A percentile compares a stretch with the other conserved stretches of the same genome.
These are phyloP conservation scores for Lepidothrix coronata DNA, from an alignment of 2,113 vertebrate genomes.

Conservation along the genomic window DNA sequence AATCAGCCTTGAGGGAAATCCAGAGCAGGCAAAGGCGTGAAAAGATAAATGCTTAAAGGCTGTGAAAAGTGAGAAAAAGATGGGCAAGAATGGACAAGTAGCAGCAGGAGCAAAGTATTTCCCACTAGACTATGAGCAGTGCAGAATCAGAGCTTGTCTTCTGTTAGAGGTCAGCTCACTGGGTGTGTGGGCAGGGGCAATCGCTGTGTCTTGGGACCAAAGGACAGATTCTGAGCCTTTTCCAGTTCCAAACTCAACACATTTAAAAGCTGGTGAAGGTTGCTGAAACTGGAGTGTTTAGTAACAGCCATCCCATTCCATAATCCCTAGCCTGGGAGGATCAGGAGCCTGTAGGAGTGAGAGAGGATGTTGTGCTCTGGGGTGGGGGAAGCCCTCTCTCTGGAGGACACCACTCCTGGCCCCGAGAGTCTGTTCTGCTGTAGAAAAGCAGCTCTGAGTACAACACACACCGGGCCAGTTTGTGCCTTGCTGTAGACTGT, in stretches of 20 bases:
- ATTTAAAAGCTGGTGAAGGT: background rate
- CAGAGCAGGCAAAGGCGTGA: slow-evolving; percentile 56
- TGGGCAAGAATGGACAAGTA: slow-evolving; percentile 54
- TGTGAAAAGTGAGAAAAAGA: slow-evolving; percentile 56
- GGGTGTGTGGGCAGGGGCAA: background rate
- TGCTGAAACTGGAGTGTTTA: background rate
- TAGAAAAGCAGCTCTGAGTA: background rate
- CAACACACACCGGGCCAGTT: background rate
- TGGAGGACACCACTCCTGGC: background rate
- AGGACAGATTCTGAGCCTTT: background rate
- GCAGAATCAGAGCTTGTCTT: background rate
- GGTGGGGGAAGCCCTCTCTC: background rate
- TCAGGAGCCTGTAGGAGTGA: background rate
- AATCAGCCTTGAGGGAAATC: slow-evolving; percentile 61
- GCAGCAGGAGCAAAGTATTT: slow-evolving; percentile 49
- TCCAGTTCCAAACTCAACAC: background rate
- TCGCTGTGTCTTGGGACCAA: background rate
- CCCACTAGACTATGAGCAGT: background rate
- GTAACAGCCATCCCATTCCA: background rate
- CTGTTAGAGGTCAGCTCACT: background rate
- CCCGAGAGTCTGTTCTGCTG: background rate
- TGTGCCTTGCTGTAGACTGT: background rate
- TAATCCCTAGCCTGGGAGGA: background rate
- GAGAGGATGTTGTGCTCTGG: background rate
- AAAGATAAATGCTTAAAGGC: slow-evolving; percentile 56